Base-by-base conservation (phyloP, 2,888 invertebrate species). In the Dynastes maya region DNA sequence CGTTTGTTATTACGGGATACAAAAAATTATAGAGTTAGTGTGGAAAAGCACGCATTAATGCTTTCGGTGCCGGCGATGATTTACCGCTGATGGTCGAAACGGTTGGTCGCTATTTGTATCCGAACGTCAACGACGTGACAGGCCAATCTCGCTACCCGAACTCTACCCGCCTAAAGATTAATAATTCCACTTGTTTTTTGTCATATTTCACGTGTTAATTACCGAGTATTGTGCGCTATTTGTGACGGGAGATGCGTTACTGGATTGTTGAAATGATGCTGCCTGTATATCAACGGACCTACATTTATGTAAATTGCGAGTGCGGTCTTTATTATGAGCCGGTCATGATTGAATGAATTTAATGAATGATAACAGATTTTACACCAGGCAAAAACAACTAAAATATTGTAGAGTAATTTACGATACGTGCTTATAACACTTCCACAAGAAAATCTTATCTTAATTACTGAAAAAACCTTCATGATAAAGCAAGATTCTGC, bases 121-220 rank as follows among this genome's bases (percentile, higher is more conserved):
- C 84, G 80, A 83, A 83, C 84, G 85, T 84, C 78, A 83, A 83
- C 87, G 87, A 87, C 83, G 83, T 88, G 88, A 88, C 88, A 88
- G 88, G 85, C 86, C 87, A 87, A 88, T 88, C 86, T 88, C 87
- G 86, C 86, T 85, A 86, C 86, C 86, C 86, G 85, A 86, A 84
- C 80, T 82, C 77, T 82, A 81, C 78, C 58, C 61, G 83, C 84
- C 84, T 80, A 80, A 87, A 87, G 88, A 88, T 88, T 87, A 87
- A 88, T 88, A 88, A 86, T 87, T 87, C 87, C 85, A 86, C 87
- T 87, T 87, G 87, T 87, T 87, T 37, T 87, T 87, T 86, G 86
- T 87, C 87, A 88, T 88, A 88, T 87, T 87, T 88, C 87, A 88
- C 86, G 84, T 86, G 87, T 86, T 88, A 88, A 88, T 88, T 87